Conservation (phyloP, 2,113 vertebrate genomes). For the Petroica traversi region DNA sequence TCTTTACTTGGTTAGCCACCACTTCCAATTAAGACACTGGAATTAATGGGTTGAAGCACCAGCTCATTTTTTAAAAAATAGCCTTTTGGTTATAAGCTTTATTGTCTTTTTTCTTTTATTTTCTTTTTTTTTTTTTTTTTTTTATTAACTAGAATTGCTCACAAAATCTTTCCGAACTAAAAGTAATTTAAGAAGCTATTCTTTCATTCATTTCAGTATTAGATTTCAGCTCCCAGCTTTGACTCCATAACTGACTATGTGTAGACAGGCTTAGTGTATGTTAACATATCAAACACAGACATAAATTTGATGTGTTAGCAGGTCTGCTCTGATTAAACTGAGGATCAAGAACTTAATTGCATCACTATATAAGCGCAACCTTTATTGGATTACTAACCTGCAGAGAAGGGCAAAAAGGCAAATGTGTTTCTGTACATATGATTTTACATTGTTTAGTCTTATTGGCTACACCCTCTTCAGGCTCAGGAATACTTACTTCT, state of each 20-base stretch:
- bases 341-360: constrained; percentile 34
- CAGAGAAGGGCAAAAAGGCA: not conserved
- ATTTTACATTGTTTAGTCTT: not conserved
- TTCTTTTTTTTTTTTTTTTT: not conserved
- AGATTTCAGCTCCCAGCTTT: not conserved
- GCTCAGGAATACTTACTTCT: not conserved
- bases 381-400: not conserved
- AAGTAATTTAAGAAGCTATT: constrained; percentile 1
- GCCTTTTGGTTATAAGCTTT: not conserved
- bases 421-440: not conserved
- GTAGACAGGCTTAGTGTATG: constrained; percentile 13
- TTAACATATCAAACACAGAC: constrained; percentile 30
- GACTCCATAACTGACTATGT: not conserved
- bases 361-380: not conserved
- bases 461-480: not conserved
- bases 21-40: not conserved
- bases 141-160: not conserved
- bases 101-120: rapidly evolving
- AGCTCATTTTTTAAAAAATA: not conserved
- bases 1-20: not conserved
- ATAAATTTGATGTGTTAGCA: constrained; percentile 34
- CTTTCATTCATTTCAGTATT: not conserved
- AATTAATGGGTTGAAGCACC: not conserved
- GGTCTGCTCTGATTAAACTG: constrained; percentile 15
- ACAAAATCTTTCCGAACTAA: not conserved